phyloP scores from a whole-genome alignment of 2,113 vertebrate genomes.

The Ariopsis seemanni region DNA sequence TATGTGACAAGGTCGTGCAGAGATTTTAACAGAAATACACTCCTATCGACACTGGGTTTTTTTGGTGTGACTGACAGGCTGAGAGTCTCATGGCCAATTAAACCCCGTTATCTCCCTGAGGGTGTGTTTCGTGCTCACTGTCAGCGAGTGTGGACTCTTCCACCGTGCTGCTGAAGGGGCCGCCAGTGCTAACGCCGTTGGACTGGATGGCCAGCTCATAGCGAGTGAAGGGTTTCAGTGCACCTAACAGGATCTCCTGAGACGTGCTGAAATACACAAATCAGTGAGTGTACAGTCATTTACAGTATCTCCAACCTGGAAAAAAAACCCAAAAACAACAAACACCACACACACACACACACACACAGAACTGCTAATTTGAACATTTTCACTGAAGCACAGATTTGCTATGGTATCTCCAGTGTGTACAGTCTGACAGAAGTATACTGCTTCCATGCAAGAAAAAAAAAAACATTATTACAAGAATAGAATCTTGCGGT shows the following conservation, averaged over 20 bases:
- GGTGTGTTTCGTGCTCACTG: slow-evolving; percentile 75
- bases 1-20: background rate
- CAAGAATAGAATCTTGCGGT: background rate
- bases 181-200: slow-evolving; percentile 80
- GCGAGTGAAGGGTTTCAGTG: slow-evolving; percentile 90
- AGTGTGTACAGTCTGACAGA: background rate
- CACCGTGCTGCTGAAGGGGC: slow-evolving; percentile 87
- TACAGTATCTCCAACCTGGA: background rate
- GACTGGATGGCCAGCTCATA: slow-evolving; percentile 96
- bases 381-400: background rate
- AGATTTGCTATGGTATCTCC: background rate
- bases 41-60: background rate
- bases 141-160: slow-evolving; percentile 89
- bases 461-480: background rate
- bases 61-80: slow-evolving; percentile 43
- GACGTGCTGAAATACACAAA: slow-evolving; percentile 73
- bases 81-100: slow-evolving; percentile 51
- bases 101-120: slow-evolving; percentile 54
- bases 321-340: background rate
- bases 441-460: background rate
- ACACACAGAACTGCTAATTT: background rate
- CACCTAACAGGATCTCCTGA: slow-evolving; percentile 87
- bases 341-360: too few relatives aligned
- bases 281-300: background rate
- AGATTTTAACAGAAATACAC: background rate